Evolutionary conservation across 2,888 invertebrate species (phyloP), one percentile per base, ranked within the genome.

Genomic region (Athetis lepigone): DNA sequence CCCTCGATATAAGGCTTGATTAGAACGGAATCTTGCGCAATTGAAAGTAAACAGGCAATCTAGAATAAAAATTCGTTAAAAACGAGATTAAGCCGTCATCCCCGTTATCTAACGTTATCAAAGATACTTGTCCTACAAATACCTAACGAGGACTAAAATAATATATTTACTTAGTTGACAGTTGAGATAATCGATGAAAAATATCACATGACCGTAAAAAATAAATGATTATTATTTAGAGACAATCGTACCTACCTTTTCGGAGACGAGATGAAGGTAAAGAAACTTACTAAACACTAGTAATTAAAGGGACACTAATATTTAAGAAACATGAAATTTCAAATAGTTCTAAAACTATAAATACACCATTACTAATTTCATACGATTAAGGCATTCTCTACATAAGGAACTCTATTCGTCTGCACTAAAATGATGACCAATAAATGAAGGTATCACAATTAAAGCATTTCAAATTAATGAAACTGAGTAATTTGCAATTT

Each of bases 21-120:
- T 55, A 47, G 63, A 55, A 25, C 39, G 45, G 46, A 66, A 62
- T 57, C 54, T 76, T 39, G 18, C 45, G 57, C 67, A 77, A 62
- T 47, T 73, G 79, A 85, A 84, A 81, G 76, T 84, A 83, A 83
- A 84, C 77, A 70, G 76, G 78, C 85, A 88, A 90, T 89, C 86
- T 90, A 87, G 82, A 88, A 86, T 90, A 84, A 92, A 91, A 92
- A 91, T 91, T 94, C 88, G 91, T 93, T 94, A 92, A 93, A 91
- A 92, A 79, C 84, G 88, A 94, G 94, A 95, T 94, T 94, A 94
- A 92, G 91, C 91, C 93, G 90, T 94, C 94, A 92, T 94, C 93
- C 92, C 78, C 67, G 92, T 92, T 94, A 94, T 94, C 93, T 90
- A 77, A 68, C 78, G 85, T 90, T 93, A 94, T 93, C 92, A 86